phyloP scores from a whole-genome alignment of 2,797 vertebrate genomes.

The Hirundo rustica region DNA sequence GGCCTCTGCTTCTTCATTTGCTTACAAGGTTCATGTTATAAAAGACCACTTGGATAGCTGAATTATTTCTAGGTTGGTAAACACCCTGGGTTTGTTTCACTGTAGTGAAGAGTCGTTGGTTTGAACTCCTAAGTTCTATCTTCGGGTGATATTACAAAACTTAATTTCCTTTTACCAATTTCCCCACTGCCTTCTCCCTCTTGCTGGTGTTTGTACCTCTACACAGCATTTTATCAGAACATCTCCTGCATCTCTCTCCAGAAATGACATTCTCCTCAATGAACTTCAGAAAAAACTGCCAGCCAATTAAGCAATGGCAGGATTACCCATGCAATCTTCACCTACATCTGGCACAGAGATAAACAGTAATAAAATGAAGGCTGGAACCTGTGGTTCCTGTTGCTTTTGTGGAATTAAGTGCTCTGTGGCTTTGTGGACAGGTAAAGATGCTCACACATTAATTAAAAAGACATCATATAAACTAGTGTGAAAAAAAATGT shows the following conservation, averaged over 20 bases:
- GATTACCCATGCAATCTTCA: background rate
- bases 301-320: rapidly evolving
- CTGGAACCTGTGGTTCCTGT: background rate
- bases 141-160: background rate
- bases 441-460: background rate
- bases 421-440: background rate
- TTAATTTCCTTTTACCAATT: background rate
- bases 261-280: background rate
- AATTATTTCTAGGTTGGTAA: background rate
- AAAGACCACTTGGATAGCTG: background rate
- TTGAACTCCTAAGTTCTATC: background rate
- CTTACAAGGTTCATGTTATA: background rate
- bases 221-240: background rate
- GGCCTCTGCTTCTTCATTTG: background rate
- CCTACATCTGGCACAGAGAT: background rate
- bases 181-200: background rate
- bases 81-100: background rate
- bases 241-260: background rate
- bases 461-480: background rate
- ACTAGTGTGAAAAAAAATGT: background rate
- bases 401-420: background rate
- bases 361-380: background rate
- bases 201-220: background rate
- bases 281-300: background rate
- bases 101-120: background rate